phyloP scores from a whole-genome alignment of 2,113 vertebrate species.

The Pseudolaguvia tuberculata region DNA sequence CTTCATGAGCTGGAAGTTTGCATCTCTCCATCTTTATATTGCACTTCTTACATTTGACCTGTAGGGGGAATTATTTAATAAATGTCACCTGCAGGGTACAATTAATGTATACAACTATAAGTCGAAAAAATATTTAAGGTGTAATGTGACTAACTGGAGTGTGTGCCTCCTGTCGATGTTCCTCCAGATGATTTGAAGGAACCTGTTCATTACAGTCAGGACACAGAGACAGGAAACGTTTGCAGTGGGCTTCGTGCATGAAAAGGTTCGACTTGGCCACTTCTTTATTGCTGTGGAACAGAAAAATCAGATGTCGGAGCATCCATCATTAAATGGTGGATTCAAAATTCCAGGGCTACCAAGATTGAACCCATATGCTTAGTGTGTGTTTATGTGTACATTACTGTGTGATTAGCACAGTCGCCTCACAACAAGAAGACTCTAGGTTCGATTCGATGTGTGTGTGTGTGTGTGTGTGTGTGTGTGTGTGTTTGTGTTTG shows the following conservation, averaged over 20 bases:
- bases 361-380: too few relatives aligned
- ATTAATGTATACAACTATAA: not conserved
- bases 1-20: conserved; percentile 61
- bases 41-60: conserved; percentile 66
- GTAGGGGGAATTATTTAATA: not conserved
- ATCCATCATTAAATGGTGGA: too few relatives aligned
- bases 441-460: too few relatives aligned
- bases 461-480: too few relatives aligned
- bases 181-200: conserved; percentile 53
- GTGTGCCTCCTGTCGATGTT: conserved; percentile 67
- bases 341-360: too few relatives aligned
- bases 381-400: too few relatives aligned
- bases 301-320: too few relatives aligned
- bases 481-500: too few relatives aligned
- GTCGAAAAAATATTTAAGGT: not conserved
- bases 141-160: conserved; percentile 56
- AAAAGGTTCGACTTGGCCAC: conserved; percentile 67
- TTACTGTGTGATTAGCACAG: too few relatives aligned
- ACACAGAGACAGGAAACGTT: conserved; percentile 69
- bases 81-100: not conserved
- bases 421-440: too few relatives aligned
- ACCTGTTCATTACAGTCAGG: conserved; percentile 66
- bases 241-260: conserved; percentile 75
- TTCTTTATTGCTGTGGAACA: conserved; percentile 63
- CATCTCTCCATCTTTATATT: conserved; percentile 56